Evolutionary conservation across 2,797 vertebrate genomes (phyloP), one percentile per base, ranked within the genome.

Genomic region (Peromyscus attwateri): DNA sequence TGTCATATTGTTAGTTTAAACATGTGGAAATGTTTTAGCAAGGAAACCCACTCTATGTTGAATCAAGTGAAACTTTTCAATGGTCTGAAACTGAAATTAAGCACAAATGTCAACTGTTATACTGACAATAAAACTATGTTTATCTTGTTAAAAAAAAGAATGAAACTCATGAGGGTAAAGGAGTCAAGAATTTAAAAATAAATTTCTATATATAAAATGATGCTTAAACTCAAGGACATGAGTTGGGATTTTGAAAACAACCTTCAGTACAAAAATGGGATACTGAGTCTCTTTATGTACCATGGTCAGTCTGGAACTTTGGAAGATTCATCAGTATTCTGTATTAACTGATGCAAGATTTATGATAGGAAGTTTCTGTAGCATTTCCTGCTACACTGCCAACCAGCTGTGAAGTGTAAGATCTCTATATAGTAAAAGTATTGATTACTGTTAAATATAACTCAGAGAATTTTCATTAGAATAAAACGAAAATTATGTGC

Each of bases 391-490:
- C 17, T 77, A 13, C 21, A 40, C 19, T 92, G 23, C 29, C 6
- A 85, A 70, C 5, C 25, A 77, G 2, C 37, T 80, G 7, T 73
- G 34, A n/a, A 14, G 21, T 84, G 1, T 91, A 93, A 88, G 13
- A 92, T 43, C 52, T 55, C 80, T 49, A 85, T 62, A 16, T 60
- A 71, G 70, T 87, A 89, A 94, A 89, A 89, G 81, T n/a, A 94
- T 87, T 85, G 49, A 83, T 84, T 90, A 66, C 27, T 55, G 52
- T 46, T 91, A n/a, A 34, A 88, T 23, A 55, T 55, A 79, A 0
- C 19, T 89, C 23, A 66, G 6, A 92, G 43, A 23, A 68, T 52
- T 76, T 10, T 92, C 64, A 27, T 83, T 62, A 76, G 19, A 92
- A 90, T 93, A 79, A 93, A 90, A 90, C 87, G 52, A 91, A 52